phyloP scores from a whole-genome alignment of 2,888 invertebrate genomes.

The Lepas anatifera region DNA sequence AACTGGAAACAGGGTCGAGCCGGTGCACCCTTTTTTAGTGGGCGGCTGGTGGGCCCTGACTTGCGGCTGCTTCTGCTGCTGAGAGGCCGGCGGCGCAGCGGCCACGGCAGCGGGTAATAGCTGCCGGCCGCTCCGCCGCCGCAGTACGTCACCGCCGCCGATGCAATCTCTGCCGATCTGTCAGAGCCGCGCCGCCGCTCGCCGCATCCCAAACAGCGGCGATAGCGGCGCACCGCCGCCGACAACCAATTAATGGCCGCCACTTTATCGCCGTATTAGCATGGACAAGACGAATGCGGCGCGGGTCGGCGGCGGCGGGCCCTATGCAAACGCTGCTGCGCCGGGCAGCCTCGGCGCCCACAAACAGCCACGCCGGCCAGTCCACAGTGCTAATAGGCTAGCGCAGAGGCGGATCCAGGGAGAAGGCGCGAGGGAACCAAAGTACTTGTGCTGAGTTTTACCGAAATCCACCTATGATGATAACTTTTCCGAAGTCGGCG shows the following conservation, averaged over 20 bases:
- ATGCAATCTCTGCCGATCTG: not conserved
- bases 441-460: too few species aligned
- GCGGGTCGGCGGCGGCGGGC: not conserved
- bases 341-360: too few species aligned
- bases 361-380: too few species aligned
- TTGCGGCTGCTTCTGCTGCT: not conserved
- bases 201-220: not conserved
- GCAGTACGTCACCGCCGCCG: not conserved
- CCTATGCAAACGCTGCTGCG: not conserved
- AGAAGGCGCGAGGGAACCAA: not conserved
- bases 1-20: too few species aligned
- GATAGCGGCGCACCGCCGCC: not conserved
- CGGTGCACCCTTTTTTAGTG: too few species aligned
- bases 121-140: not conserved
- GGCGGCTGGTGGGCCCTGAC: too few species aligned
- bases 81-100: not conserved
- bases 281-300: conserved; percentile 6
- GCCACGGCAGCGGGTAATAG: not conserved
- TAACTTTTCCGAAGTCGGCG: too few species aligned
- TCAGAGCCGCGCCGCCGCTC: not conserved
- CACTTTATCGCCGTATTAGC: conserved; percentile 9
- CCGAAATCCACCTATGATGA: too few species aligned
- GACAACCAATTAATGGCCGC: not conserved
- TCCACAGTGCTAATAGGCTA: too few species aligned
- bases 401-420: not conserved